These are phyloP conservation scores for Heliconius cydno DNA, from an alignment of 2,888 invertebrate species.

Conservation along the genomic window DNA sequence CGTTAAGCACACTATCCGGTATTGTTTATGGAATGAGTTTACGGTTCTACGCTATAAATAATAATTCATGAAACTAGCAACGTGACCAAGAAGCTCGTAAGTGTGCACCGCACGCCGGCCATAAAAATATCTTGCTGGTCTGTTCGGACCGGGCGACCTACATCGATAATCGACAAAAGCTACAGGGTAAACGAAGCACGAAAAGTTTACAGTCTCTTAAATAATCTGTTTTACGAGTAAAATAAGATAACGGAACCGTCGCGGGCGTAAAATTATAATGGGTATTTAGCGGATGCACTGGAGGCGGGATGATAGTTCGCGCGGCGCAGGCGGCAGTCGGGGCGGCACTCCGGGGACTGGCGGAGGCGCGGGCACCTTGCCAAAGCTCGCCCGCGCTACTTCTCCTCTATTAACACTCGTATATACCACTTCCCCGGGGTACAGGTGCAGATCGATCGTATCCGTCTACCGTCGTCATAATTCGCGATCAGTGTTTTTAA, in stretches of 20 bases:
- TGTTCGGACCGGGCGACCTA: conserved; percentile 82
- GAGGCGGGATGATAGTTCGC: conserved; percentile 34
- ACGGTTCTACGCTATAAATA: conserved; percentile 76
- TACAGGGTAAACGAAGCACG: conserved; percentile 56
- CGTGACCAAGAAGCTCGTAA: conserved; percentile 70
- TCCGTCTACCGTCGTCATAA: background rate
- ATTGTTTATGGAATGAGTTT: conserved; percentile 80
- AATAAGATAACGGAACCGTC: conserved; percentile 45
- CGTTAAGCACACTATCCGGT: conserved; percentile 53
- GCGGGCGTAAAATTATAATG: conserved; percentile 40
- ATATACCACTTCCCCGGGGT: conserved; percentile 38
- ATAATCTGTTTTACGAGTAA: conserved; percentile 45
- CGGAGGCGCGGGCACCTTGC: conserved; percentile 72
- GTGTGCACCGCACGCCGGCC: conserved; percentile 77
- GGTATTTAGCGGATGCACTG: conserved; percentile 35
- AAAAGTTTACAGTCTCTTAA: conserved; percentile 49
- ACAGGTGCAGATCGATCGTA: conserved; percentile 47
- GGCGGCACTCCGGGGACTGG: conserved; percentile 77
- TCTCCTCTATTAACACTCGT: conserved; percentile 58
- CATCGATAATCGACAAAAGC: conserved; percentile 69
- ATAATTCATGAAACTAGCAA: conserved; percentile 73
- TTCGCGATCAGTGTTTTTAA: background rate
- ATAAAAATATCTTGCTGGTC: conserved; percentile 82
- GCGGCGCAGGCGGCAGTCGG: conserved; percentile 70
- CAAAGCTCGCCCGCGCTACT: conserved; percentile 71